Conservation (phyloP, 2,888 invertebrate species). For the Dioctria linearis region DNA sequence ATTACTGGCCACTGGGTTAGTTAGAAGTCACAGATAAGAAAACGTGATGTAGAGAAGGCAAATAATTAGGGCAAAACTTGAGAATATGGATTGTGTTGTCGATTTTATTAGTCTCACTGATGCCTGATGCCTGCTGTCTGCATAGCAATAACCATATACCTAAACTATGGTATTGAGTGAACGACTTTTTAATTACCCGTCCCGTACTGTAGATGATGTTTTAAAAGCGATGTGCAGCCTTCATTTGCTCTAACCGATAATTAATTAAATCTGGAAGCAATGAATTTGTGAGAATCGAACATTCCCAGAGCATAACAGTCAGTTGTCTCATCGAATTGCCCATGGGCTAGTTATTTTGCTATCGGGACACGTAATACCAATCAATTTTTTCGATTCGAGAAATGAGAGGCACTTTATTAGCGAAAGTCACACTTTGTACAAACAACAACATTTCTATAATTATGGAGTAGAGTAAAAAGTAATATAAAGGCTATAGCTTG, state of each 20-base stretch:
- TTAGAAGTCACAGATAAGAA: slow-evolving; percentile 36
- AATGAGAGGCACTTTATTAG: no score
- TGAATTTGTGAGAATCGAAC: background rate
- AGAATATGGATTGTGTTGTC: slow-evolving; percentile 1
- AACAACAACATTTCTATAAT: no score
- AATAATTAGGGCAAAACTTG: slow-evolving; percentile 37
- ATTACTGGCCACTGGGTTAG: background rate
- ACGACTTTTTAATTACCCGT: background rate
- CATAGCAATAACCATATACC: background rate
- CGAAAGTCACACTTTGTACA: no score
- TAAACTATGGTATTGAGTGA: background rate
- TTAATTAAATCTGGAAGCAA: background rate
- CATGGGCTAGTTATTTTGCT: background rate
- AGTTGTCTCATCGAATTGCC: background rate
- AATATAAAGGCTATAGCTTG: no score
- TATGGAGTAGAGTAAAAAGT: no score
- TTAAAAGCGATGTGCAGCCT: background rate
- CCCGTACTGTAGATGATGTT: background rate
- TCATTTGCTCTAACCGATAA: background rate
- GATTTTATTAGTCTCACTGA: slow-evolving; percentile 13
- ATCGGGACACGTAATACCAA: background rate
- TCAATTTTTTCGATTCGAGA: no score
- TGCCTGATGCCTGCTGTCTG: background rate
- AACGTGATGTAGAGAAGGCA: slow-evolving; percentile 25
- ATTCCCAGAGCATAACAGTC: background rate